Evolutionary conservation across 2,888 invertebrate genomes (phyloP), one percentile per base, ranked within the genome.

Genomic region (Apodemia hepburni): DNA sequence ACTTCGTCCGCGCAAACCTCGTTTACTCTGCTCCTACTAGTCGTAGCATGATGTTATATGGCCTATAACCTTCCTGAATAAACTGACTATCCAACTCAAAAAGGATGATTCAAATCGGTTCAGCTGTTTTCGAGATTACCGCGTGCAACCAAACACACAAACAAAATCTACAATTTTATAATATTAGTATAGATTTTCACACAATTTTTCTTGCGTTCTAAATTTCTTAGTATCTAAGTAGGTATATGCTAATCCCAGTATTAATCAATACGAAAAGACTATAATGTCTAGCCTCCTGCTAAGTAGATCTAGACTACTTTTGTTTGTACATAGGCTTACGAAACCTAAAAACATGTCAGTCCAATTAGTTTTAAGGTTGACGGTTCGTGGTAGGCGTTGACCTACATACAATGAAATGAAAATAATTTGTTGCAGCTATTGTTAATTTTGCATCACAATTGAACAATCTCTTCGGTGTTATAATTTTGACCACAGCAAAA

Each of bases 311-410:
- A 45, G 45, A 45, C 45, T 45, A 15, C 45, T 17, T 42, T 47
- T 17, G 47, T 47, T 47, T 45, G 45, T 22, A 22, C 22, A 22
- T 22, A 47, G 47, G 47, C 47, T 54, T 54, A 57, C 57, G 57
- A 57, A 57, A 29, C 57, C 15, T 57, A 29, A 57, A 57, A 57
- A 29, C 12, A 57, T 29, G 57, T 29, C 57, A 29, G 57, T 29
- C 57, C 57, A 57, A 57, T 57, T 57, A 57, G 57, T 27, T 27
- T 27, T 27, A 29, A 29, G 57, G 29, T 57, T 29, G 57, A 57
- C 57, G 17, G n/a, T 45, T 59, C 63, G 59, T 6, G 11, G 33
- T 58, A 15, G 15, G 8, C 29, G 15, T 54, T 54, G 54, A 29
- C 54, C 54, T 57, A 15, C 15, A 29, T 15, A 29, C 15, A 29